These are phyloP conservation scores for Agyllia agylla DNA, from an alignment of 2,888 invertebrate genomes.

Conservation along the genomic window DNA sequence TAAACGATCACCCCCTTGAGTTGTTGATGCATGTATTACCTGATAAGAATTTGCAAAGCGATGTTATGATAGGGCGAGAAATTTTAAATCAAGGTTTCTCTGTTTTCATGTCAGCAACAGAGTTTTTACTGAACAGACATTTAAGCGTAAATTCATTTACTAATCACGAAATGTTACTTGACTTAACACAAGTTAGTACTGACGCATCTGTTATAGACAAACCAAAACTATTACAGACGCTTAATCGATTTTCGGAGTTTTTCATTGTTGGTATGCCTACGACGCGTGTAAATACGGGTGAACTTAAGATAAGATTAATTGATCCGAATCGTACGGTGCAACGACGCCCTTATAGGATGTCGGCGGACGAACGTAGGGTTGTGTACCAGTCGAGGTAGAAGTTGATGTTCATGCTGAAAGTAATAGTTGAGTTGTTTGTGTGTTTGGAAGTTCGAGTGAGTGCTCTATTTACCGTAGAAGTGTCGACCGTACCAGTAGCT, in stretches of 20 bases:
- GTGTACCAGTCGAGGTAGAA: neutral
- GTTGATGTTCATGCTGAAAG: too few species aligned
- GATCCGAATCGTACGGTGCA: conserved; percentile 42
- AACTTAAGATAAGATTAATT: conserved; percentile 28
- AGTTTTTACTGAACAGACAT: neutral
- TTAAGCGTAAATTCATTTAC: neutral
- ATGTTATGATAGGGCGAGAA: conserved; percentile 42
- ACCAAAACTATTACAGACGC: neutral
- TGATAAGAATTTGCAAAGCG: conserved; percentile 24
- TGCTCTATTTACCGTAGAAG: neutral
- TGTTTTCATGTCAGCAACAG: conserved; percentile 19
- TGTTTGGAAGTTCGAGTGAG: neutral
- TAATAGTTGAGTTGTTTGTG: too few species aligned
- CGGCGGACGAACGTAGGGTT: conserved; percentile 24
- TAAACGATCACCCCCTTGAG: conserved; percentile 25
- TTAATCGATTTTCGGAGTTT: conserved; percentile 28
- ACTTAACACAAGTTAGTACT: neutral
- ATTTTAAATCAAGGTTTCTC: conserved; percentile 30
- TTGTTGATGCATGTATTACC: conserved; percentile 49
- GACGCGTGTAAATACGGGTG: conserved; percentile 39
- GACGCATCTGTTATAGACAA: neutral
- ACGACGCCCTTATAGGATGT: conserved; percentile 46
- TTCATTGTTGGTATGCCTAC: conserved; percentile 45
- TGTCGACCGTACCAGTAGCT: conserved; percentile 30
- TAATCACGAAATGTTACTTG: neutral